Evolutionary conservation across 1,140 invertebrate genomes (phyloP).

Genomic region (Carposina sasakii): DNA sequence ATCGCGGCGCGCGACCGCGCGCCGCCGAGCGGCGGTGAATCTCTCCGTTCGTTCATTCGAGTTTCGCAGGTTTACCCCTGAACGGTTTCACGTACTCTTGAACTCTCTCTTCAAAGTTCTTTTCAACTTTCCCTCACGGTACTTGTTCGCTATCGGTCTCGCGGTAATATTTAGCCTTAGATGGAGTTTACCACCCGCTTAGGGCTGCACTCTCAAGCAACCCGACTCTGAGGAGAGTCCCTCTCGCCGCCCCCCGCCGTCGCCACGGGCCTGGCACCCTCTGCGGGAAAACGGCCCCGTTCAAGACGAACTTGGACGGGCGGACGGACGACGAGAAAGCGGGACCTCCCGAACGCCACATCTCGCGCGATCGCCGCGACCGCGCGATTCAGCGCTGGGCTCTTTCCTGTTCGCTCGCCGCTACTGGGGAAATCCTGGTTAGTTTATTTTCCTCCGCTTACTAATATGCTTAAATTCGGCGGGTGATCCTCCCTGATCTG

Average conservation of each 20-base stretch:
- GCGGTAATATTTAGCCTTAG: slow-evolving; percentile 89
- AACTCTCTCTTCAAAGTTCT: slow-evolving; percentile 93
- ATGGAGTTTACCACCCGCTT: slow-evolving; percentile 89
- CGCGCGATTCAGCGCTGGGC: slow-evolving; percentile 76
- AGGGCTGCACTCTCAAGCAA: slow-evolving; percentile 90
- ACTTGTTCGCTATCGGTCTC: slow-evolving; percentile 93
- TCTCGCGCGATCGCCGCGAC: slow-evolving; percentile 70
- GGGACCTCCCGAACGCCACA: slow-evolving; percentile 79
- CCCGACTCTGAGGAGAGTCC: slow-evolving; percentile 78
- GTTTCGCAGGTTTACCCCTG: slow-evolving; percentile 80
- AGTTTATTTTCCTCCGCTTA: slow-evolving; percentile 95
- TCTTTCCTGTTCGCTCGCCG: slow-evolving; percentile 88
- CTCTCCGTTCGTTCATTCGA: slow-evolving; percentile 74
- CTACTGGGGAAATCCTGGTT: slow-evolving; percentile 91
- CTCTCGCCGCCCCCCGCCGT: slow-evolving; percentile 68
- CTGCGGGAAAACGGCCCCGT: slow-evolving; percentile 78
- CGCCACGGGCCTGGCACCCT: slow-evolving; percentile 82
- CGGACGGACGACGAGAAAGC: slow-evolving; percentile 49
- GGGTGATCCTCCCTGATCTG: slow-evolving; percentile 82
- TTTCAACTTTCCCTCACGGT: slow-evolving; percentile 94
- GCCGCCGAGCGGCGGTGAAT: slow-evolving; percentile 65
- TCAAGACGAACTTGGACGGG: slow-evolving; percentile 80
- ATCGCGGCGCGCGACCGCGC: slow-evolving; percentile 37
- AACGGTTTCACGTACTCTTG: slow-evolving; percentile 88
- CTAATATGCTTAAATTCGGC: slow-evolving; percentile 91